A percentile compares a stretch with the other conserved stretches of the same genome.
phyloP scores from a whole-genome alignment of 2,888 invertebrate species.

The Drosophila merina region DNA sequence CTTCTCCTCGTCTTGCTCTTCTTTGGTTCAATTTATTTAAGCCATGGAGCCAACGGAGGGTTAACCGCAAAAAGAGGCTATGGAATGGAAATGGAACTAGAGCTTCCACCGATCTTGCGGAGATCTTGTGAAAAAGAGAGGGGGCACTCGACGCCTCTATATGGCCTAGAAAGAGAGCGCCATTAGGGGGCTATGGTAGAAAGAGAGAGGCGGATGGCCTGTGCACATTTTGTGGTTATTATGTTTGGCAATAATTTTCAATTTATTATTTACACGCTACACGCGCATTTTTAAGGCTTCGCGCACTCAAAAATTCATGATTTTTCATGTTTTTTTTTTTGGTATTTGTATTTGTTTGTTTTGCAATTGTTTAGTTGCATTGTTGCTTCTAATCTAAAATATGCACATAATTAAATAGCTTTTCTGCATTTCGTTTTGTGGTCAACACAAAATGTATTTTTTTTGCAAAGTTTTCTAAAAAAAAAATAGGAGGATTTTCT shows the following conservation, averaged over 20 bases:
- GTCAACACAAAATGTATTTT: conserved; percentile 20
- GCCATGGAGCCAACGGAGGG: conserved; percentile 40
- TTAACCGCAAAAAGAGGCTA: conserved; percentile 62
- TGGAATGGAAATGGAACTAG: conserved; percentile 41
- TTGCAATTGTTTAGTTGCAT: conserved; percentile 23
- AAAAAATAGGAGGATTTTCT: not conserved
- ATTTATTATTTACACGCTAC: conserved; percentile 62
- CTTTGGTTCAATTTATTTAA: conserved; percentile 63
- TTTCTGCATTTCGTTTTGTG: conserved; percentile 43
- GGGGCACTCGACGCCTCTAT: not conserved
- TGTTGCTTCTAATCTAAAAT: conserved; percentile 47
- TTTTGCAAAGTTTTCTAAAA: conserved; percentile 5
- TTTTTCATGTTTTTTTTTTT: conserved; percentile 23
- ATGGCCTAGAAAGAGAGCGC: conserved; percentile 9
- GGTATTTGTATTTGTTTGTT: not conserved
- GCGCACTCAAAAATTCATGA: conserved; percentile 59
- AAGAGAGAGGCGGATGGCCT: conserved; percentile 10
- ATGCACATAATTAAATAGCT: conserved; percentile 61
- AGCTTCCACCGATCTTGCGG: conserved; percentile 20
- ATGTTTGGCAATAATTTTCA: conserved; percentile 45
- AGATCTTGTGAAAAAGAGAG: conserved; percentile 10
- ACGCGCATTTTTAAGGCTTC: conserved; percentile 64
- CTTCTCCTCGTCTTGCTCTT: conserved; percentile 1
- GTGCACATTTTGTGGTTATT: conserved; percentile 58
- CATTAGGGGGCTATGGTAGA: not conserved